phyloP scores from a whole-genome alignment of 2,797 vertebrate genomes.

The Somateria mollissima region DNA sequence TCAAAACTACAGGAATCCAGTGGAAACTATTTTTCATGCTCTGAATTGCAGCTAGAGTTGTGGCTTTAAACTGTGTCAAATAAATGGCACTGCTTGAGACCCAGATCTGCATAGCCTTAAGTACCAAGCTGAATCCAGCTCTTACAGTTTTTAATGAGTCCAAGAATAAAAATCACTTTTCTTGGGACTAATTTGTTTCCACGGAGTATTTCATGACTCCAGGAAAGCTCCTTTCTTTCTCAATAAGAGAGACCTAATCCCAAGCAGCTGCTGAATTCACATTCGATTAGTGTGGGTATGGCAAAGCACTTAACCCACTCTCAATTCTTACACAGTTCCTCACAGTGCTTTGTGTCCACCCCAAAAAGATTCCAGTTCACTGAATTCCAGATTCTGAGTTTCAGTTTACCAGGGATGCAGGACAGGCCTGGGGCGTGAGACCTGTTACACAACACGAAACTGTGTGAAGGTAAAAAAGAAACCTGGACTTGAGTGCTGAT shows the following conservation, averaged over 20 bases:
- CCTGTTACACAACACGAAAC: background rate
- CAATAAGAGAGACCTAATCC: background rate
- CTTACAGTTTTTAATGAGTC: background rate
- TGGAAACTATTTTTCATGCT: conserved; percentile 37
- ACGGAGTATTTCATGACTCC: background rate
- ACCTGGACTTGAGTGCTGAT: background rate
- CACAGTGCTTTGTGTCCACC: background rate
- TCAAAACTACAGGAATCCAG: background rate
- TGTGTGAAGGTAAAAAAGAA: background rate
- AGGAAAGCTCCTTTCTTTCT: background rate
- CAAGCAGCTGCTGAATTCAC: background rate
- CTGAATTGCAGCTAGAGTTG: background rate
- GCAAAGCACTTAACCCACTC: background rate
- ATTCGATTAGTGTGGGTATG: rapidly evolving
- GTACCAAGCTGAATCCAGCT: background rate
- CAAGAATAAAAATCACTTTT: background rate
- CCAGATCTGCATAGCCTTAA: background rate
- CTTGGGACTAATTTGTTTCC: background rate
- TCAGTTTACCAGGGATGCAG: background rate
- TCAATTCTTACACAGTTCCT: background rate
- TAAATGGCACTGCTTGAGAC: background rate
- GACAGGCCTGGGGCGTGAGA: rapidly evolving
- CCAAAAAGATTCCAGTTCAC: background rate
- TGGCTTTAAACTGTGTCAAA: conserved; percentile 3
- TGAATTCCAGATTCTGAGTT: background rate